Conservation (phyloP, 2,797 vertebrate genomes). For the Parauchenoglanis punctatus region DNA sequence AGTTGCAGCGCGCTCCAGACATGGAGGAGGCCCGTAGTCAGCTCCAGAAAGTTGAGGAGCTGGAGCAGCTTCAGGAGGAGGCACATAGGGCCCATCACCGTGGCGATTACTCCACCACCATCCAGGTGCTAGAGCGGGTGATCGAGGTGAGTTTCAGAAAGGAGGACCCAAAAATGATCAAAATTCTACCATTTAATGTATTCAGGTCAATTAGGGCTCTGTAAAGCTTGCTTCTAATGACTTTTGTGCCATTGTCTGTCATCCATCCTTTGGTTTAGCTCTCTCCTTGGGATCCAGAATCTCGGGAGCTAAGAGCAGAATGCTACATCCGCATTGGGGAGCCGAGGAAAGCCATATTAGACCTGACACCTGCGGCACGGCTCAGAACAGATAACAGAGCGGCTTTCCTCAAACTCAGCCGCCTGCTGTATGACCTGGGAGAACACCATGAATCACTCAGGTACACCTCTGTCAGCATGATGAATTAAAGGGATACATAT, state of each 20-base stretch:
- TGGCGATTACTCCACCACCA: slow-evolving; percentile 72
- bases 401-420: slow-evolving; percentile 81
- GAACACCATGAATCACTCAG: slow-evolving; percentile 80
- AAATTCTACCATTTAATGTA: neutral
- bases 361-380: slow-evolving; percentile 78
- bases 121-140: slow-evolving; percentile 74
- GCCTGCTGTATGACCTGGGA: slow-evolving; percentile 80
- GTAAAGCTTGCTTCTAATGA: neutral
- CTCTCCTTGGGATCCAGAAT: slow-evolving; percentile 82
- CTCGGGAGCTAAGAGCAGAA: slow-evolving; percentile 81
- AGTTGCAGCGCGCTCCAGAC: slow-evolving; percentile 76
- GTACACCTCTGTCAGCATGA: slow-evolving; percentile 59
- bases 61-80: slow-evolving; percentile 76
- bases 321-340: slow-evolving; percentile 80
- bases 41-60: slow-evolving; percentile 70
- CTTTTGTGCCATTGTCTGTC: neutral
- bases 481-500: neutral
- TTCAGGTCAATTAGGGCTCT: neutral
- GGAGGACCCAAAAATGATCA: too few species aligned
- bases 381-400: slow-evolving; percentile 84
- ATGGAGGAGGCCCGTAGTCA: slow-evolving; percentile 77
- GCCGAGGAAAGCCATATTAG: slow-evolving; percentile 80
- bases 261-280: slow-evolving; percentile 63
- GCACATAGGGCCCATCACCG: slow-evolving; percentile 71
- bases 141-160: slow-evolving; percentile 72